phyloP scores from a whole-genome alignment of 2,888 invertebrate species.

The Agriotes lineatus region DNA sequence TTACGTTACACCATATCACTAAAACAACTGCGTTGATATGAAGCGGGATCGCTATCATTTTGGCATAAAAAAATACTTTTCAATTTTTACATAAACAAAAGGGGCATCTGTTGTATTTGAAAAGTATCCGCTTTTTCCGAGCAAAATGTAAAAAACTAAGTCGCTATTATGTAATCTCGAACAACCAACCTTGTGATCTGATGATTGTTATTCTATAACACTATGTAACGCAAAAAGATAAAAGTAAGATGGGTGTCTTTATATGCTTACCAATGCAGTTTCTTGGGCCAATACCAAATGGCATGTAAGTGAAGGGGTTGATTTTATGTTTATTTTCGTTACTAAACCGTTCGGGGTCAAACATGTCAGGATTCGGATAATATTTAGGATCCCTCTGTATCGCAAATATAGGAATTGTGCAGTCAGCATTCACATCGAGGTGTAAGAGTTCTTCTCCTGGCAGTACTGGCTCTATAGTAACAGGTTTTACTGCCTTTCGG shows the following conservation, averaged over 20 bases:
- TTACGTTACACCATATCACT: no score
- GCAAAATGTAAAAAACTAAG: no score
- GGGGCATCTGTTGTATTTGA: no score
- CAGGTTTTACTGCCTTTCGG: conserved; percentile 68
- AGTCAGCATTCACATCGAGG: not conserved
- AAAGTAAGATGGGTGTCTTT: not conserved
- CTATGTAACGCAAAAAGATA: not conserved
- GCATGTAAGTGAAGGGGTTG: conserved; percentile 67
- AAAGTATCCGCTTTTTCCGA: no score
- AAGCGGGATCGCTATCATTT: no score
- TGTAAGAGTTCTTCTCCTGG: conserved; percentile 44
- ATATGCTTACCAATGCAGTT: conserved; percentile 59
- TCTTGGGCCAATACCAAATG: conserved; percentile 67
- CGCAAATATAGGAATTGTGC: not conserved
- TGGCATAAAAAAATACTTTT: no score
- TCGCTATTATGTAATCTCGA: no score
- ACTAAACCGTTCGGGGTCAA: conserved; percentile 70
- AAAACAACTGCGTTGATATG: no score
- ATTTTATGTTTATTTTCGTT: conserved; percentile 68
- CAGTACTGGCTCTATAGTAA: conserved; percentile 64
- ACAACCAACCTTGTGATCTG: no score
- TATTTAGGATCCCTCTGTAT: conserved; percentile 56
- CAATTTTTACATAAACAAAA: no score
- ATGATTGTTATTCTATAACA: not conserved
- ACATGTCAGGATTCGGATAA: conserved; percentile 69